Evolutionary conservation across 2,888 invertebrate species (phyloP), one percentile per base, ranked within the genome.

Genomic region (Drosophila monieri): DNA sequence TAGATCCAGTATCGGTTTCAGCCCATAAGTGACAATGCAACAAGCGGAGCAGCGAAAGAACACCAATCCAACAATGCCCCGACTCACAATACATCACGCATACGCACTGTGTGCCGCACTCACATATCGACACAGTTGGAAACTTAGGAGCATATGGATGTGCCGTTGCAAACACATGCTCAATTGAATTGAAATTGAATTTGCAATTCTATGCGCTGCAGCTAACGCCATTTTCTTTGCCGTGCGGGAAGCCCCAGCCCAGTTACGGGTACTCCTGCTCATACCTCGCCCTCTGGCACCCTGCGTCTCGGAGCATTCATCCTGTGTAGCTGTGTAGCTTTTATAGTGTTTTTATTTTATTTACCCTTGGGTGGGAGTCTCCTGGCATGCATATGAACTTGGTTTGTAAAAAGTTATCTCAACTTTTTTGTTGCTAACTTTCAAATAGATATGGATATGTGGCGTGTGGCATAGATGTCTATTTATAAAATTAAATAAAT

Each of bases 161-260:
- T 48, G 72, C 74, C 70, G 77, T 71, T 78, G 81, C 85, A 78
- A 85, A 84, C 85, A 85, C 79, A 84, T 84, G 84, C 85, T 80
- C 85, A 85, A 85, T 85, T 85, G 84, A 85, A 85, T 85, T 79
- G 85, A 84, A 85, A 85, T 85, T 84, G 84, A 85, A 85, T 85
- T 85, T 84, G 84, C 85, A 85, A 85, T 84, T 84, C 84, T 83
- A 80, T 79, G 78, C 76, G 73, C 76, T 78, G 77, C 68, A 76
- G 76, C 79, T 78, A 80, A 78, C 77, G 80, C 80, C 83, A 78
- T 85, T 85, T 78, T 83, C 80, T 72, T 85, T 85, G 75, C 72
- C 68, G 71, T 75, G 71, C 64, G 67, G 73, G 65, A 71, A 73
- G 59, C 64, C 56, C 72, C 54, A 72, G 52, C 65, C 41, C 32